Evolutionary conservation across 1,140 invertebrate genomes (phyloP).

Genomic region (Pachypeltis micranthus): DNA sequence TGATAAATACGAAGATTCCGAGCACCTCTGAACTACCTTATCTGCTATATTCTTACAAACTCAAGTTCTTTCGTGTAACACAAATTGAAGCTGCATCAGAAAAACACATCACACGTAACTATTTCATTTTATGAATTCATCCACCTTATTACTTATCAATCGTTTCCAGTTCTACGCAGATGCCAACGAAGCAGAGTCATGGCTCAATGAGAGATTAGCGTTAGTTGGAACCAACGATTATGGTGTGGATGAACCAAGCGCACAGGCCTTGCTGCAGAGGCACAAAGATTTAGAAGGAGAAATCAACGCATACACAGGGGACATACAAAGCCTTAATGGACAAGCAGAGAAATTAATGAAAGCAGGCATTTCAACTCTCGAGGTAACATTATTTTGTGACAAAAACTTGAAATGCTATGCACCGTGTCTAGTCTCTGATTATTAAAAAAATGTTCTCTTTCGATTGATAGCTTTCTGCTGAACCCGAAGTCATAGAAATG

Average conservation of each 20-base stretch:
- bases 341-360: conserved; percentile 72
- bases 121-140: too few species aligned
- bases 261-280: conserved; percentile 69
- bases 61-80: too few species aligned
- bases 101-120: too few species aligned
- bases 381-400: too few species aligned
- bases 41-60: too few species aligned
- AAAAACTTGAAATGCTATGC: too few species aligned
- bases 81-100: too few species aligned
- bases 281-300: conserved; percentile 84
- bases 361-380: conserved; percentile 62
- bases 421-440: too few species aligned
- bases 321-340: conserved; percentile 74
- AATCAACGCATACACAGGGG: conserved; percentile 77
- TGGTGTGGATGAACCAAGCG: conserved; percentile 79
- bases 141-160: too few species aligned
- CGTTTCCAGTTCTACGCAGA: conserved; percentile 93
- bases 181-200: conserved; percentile 94
- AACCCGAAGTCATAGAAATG: conserved; percentile 48
- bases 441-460: too few species aligned
- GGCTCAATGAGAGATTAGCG: conserved; percentile 87
- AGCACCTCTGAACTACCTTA: too few species aligned
- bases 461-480: conserved; percentile 43
- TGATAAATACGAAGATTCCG: too few species aligned
- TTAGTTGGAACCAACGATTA: conserved; percentile 78